Base-by-base conservation (phyloP, 2,888 invertebrate species). In the Alsophila aescularia region DNA sequence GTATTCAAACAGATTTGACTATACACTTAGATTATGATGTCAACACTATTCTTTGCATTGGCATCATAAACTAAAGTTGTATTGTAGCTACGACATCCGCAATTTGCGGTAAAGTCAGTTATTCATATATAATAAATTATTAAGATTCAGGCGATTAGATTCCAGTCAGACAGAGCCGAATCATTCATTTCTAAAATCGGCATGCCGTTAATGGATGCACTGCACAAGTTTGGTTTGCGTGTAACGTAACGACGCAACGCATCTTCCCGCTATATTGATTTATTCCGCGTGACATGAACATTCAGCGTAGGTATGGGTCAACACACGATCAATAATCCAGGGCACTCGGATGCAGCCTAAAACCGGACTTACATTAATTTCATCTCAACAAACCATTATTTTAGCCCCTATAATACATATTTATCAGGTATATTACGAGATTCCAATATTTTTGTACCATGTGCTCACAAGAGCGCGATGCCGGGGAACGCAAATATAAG, bases 401-500 rank as follows among this genome's bases (percentile, higher is more conserved):
- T 14, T 21, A 32, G n/a, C 7, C 14, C 8, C 50, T 34, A 9
- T n/a, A 47, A 48, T 34, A 13, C 47, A 45, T 48, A 41, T 60
- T 48, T 45, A 52, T 21, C n/a, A 3, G 12, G 24, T 47, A 64
- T 58, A 62, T 54, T 14, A 12, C 27, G 47, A 47, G 58, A 74
- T 69, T 70, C 60, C 10, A 13, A 41, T 65, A 65, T 65, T 55
- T 70, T 50, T 45, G 54, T 52, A 73, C 85, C 88, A 90, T 88
- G 90, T 90, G 90, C 87, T 89, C 81, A 58, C 65, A 74, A 69
- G 69, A 64, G 68, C 70, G 35, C 71, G 76, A 80, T 72, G 81
- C 86, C 86, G 85, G 85, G 75, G 55, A 77, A 81, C 67, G 73
- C 69, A 81, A 84, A 86, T 77, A 75, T 85, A 91, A 91, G 79